phyloP scores from a whole-genome alignment of 2,113 vertebrate species.

The Numenius arquata region DNA sequence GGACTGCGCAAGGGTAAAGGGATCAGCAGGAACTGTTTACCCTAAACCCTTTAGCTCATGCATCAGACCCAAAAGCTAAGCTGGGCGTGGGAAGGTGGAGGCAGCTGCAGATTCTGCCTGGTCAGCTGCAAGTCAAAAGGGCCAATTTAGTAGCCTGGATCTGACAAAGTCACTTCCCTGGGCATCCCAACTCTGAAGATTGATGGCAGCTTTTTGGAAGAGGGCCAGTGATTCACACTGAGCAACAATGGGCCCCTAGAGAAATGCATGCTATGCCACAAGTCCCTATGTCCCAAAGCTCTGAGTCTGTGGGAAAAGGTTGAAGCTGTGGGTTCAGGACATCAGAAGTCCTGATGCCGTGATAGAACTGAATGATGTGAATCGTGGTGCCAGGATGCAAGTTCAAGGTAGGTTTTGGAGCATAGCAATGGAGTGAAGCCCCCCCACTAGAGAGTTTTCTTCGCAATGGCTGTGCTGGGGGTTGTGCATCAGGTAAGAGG shows the following conservation, averaged over 20 bases:
- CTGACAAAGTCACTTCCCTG: not conserved
- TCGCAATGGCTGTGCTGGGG: not conserved
- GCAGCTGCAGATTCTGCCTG: not conserved
- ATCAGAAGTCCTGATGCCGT: not conserved
- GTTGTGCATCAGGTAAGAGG: not conserved
- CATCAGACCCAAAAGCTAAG: not conserved
- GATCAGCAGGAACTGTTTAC: not conserved
- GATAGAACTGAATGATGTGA: not conserved
- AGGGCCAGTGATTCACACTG: accelerated
- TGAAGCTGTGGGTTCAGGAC: not conserved
- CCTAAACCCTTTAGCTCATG: not conserved
- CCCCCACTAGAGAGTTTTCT: not conserved
- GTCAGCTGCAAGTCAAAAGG: not conserved
- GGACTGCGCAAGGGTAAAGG: not conserved
- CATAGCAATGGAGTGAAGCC: not conserved
- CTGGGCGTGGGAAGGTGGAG: not conserved
- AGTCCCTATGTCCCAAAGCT: accelerated
- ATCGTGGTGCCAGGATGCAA: accelerated
- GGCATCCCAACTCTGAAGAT: not conserved
- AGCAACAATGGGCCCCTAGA: not conserved
- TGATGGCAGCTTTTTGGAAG: not conserved
- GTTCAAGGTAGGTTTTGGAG: not conserved
- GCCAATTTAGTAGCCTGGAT: no score
- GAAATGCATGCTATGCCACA: not conserved
- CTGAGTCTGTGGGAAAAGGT: not conserved